Evolutionary conservation across 2,797 vertebrate species (phyloP).

Genomic region (Alauda arvensis): DNA sequence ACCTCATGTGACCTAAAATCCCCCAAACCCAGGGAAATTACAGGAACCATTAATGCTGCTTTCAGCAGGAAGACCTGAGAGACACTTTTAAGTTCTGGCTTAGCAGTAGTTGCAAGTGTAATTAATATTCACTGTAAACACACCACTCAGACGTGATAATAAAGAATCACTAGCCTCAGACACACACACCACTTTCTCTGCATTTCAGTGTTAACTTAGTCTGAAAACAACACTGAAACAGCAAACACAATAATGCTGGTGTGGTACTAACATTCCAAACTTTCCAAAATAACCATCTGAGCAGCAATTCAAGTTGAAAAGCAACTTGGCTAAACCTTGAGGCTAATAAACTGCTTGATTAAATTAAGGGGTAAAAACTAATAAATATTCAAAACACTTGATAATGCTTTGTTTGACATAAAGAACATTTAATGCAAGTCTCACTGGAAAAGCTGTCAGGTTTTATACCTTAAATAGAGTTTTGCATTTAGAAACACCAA

Average conservation of each 20-base stretch:
- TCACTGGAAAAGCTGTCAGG: constrained; percentile 54
- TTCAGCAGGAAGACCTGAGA: constrained; percentile 28
- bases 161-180: constrained; percentile 47
- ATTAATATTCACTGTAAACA: constrained; percentile 68
- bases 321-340: constrained; percentile 55
- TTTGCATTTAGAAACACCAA: constrained; percentile 62
- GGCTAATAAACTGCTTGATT: constrained; percentile 65
- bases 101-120: constrained; percentile 35
- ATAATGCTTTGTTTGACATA: constrained; percentile 67
- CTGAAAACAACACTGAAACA: constrained; percentile 50
- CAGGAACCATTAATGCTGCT: background rate
- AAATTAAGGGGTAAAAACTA: constrained; percentile 67
- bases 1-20: background rate
- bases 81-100: constrained; percentile 27
- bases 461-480: constrained; percentile 65
- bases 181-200: constrained; percentile 14
- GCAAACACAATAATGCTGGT: constrained; percentile 13
- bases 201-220: constrained; percentile 29
- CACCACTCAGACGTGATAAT: constrained; percentile 56
- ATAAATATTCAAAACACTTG: constrained; percentile 70
- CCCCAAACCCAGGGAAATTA: background rate
- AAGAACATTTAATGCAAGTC: constrained; percentile 57
- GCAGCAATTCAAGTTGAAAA: constrained; percentile 60
- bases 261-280: constrained; percentile 31
- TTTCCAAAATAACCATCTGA: constrained; percentile 60